Conservation (phyloP, 2,888 invertebrate genomes). For the Xestia xanthographa region DNA sequence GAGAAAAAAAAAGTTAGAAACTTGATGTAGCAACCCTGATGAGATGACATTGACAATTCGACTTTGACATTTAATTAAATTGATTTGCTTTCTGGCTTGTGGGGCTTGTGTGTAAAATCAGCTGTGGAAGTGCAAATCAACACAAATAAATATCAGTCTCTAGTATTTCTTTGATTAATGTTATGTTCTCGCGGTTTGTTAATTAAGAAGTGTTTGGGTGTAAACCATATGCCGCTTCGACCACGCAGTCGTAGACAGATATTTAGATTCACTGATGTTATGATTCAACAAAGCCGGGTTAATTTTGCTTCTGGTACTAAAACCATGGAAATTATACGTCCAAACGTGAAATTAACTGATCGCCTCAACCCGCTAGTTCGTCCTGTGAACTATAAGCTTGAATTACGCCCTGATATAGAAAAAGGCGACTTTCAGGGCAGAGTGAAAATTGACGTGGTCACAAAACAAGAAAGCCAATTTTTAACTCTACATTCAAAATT, state of each 20-base stretch:
- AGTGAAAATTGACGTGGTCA: constrained; percentile 81
- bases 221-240: constrained; percentile 22
- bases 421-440: constrained; percentile 80
- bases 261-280: constrained; percentile 36
- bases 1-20: background rate
- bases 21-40: background rate
- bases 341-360: constrained; percentile 75
- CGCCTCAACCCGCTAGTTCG: constrained; percentile 78
- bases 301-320: constrained; percentile 22
- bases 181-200: constrained; percentile 29
- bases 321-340: constrained; percentile 69
- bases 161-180: constrained; percentile 30
- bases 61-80: too few relatives aligned
- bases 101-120: constrained; percentile 15
- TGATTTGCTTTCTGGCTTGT: background rate
- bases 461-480: constrained; percentile 80
- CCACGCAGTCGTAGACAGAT: constrained; percentile 66
- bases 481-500: constrained; percentile 91
- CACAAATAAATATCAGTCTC: constrained; percentile 12
- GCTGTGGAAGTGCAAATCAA: constrained; percentile 29
- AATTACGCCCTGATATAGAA: constrained; percentile 78
- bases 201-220: constrained; percentile 15
- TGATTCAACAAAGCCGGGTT: constrained; percentile 42
- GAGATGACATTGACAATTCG: constrained; percentile 26
- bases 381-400: constrained; percentile 83